Percentiles rank a stretch among this genome's conserved stretches.
These are phyloP conservation scores for Propsilocerus akamusi DNA, from an alignment of 1,140 invertebrate species.

Conservation along the genomic window DNA sequence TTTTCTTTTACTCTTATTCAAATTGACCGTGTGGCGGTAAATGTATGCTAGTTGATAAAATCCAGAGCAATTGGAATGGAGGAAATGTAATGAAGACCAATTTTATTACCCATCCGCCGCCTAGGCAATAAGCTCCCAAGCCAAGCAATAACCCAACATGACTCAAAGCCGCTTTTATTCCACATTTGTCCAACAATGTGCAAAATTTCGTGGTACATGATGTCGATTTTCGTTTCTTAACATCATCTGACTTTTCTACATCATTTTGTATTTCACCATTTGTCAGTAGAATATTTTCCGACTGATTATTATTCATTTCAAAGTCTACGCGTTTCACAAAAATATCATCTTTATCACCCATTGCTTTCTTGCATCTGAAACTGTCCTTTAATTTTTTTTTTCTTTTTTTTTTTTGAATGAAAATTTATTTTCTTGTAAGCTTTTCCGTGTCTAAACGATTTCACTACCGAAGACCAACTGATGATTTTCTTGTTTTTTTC, in stretches of 20 bases:
- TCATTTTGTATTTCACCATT: background rate
- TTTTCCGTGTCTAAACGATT: too few relatives aligned
- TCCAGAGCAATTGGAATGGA: background rate
- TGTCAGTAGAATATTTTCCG: background rate
- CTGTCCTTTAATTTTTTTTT: too few relatives aligned
- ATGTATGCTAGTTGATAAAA: background rate
- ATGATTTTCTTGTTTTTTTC: too few relatives aligned
- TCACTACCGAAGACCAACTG: too few relatives aligned
- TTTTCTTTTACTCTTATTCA: background rate
- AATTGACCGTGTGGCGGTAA: background rate
- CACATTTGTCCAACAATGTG: background rate
- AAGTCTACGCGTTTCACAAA: background rate
- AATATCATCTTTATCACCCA: background rate
- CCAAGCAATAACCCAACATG: constrained; percentile 48
- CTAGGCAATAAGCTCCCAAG: constrained; percentile 49
- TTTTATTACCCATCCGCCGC: constrained; percentile 49
- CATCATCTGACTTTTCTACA: background rate
- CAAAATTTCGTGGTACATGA: background rate
- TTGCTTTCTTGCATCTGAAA: too few relatives aligned
- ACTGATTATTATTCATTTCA: background rate
- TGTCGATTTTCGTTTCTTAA: background rate
- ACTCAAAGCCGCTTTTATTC: constrained; percentile 36
- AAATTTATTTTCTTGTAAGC: too few relatives aligned
- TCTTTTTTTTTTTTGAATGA: too few relatives aligned
- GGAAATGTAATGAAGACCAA: constrained; percentile 5